phyloP scores from a whole-genome alignment of 2,113 vertebrate species.

The Electrona antarctica region DNA sequence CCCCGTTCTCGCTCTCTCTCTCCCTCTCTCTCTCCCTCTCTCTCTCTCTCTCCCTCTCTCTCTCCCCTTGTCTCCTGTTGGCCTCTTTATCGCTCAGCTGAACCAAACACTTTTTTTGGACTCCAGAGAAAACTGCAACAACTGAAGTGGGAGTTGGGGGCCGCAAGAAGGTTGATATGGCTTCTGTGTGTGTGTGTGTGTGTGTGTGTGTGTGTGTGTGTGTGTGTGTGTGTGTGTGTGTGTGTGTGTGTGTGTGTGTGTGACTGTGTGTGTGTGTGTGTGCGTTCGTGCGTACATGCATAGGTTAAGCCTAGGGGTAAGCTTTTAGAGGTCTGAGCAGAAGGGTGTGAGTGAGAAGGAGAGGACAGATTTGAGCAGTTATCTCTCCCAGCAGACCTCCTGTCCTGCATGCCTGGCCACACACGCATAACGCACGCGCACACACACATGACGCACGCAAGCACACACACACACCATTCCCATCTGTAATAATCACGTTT shows the following conservation, averaged over 20 bases:
- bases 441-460: conserved; percentile 1
- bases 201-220: not conserved
- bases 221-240: no score
- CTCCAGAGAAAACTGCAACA: conserved; percentile 30
- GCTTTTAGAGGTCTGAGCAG: conserved; percentile 74
- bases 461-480: not conserved
- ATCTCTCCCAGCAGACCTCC: conserved; percentile 74
- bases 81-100: no score
- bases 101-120: conserved; percentile 19
- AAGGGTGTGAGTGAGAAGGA: conserved; percentile 72
- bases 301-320: conserved; percentile 65
- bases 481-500: conserved; percentile 4
- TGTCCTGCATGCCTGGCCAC: conserved; percentile 53
- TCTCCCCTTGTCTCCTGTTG: not conserved
- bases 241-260: conserved; percentile 20
- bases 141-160: conserved; percentile 54
- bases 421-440: conserved; percentile 20
- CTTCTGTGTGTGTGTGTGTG: not conserved
- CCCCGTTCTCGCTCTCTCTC: not conserved
- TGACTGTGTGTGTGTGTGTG: conserved; percentile 25
- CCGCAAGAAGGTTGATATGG: conserved; percentile 49
- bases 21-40: conserved; percentile 11
- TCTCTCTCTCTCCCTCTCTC: conserved; percentile 27
- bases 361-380: conserved; percentile 74
- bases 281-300: conserved; percentile 27